phyloP scores from a whole-genome alignment of 2,113 vertebrate species.

The Cnemophilus loriae region DNA sequence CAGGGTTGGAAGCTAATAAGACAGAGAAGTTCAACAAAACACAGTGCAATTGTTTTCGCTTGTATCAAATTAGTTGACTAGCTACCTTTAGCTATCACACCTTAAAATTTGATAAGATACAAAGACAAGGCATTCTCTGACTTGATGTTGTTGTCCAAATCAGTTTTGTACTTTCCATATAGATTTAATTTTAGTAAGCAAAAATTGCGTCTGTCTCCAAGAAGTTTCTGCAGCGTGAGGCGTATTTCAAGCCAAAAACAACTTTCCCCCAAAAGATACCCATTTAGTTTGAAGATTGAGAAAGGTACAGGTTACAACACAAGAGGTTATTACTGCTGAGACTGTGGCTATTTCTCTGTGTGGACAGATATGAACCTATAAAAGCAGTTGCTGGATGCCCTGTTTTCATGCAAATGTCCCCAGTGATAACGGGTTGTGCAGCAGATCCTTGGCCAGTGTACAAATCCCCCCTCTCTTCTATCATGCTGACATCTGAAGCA shows the following conservation, averaged over 20 bases:
- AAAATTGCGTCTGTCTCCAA: neutral
- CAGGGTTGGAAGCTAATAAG: neutral
- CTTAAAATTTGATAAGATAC: neutral
- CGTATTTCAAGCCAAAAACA: neutral
- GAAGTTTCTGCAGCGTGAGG: neutral
- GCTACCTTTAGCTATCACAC: neutral
- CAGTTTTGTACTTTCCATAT: neutral
- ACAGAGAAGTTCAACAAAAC: neutral
- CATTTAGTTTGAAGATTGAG: neutral
- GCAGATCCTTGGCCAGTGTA: neutral
- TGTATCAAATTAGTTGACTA: neutral
- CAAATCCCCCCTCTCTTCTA: neutral
- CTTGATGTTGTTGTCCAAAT: neutral
- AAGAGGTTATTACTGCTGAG: neutral
- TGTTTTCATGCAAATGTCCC: neutral
- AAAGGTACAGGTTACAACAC: neutral
- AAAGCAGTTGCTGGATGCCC: neutral
- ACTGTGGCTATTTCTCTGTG: neutral
- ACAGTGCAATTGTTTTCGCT: neutral
- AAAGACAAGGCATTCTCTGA: neutral
- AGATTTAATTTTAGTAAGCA: neutral
- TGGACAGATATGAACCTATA: neutral
- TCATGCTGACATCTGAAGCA: constrained; percentile 6
- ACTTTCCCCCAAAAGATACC: neutral
- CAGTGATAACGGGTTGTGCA: rapidly evolving